phyloP scores from a whole-genome alignment of 2,113 vertebrate genomes.

The Lota lota region DNA sequence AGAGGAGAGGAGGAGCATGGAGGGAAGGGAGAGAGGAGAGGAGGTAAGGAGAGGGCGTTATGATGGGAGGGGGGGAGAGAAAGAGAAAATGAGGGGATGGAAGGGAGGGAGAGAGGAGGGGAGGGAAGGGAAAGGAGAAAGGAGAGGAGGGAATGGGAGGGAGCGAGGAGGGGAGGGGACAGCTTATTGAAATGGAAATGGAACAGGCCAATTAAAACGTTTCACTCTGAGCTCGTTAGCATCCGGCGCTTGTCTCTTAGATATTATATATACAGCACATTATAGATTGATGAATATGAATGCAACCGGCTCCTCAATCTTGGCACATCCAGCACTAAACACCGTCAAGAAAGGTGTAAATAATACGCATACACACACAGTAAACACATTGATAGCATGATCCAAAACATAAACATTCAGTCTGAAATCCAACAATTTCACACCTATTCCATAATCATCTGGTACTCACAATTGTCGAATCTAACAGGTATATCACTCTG shows the following conservation, averaged over 20 bases:
- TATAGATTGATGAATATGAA: constrained; percentile 69
- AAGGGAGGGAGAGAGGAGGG: constrained; percentile 45
- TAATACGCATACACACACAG: constrained; percentile 25
- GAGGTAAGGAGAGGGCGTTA: constrained; percentile 34
- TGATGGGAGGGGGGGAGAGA: constrained; percentile 20
- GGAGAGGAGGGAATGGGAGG: constrained; percentile 22
- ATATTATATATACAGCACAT: constrained; percentile 72
- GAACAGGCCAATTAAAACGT: constrained; percentile 71
- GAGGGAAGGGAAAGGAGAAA: constrained; percentile 39
- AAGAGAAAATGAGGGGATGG: constrained; percentile 58
- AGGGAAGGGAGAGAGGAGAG: too few species aligned
- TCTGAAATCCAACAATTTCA: too few species aligned
- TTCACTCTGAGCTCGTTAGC: constrained; percentile 70
- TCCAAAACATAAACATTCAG: too few species aligned
- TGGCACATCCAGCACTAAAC: constrained; percentile 10
- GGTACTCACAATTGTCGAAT: too few species aligned
- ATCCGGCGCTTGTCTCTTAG: constrained; percentile 55
- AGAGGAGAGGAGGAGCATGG: too few species aligned
- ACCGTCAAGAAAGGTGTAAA: constrained; percentile 44
- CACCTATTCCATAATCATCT: too few species aligned
- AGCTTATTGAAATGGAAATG: constrained; percentile 75
- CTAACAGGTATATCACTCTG: too few species aligned
- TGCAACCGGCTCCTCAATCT: constrained; percentile 60
- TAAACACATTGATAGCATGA: too few species aligned
- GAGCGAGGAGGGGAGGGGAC: constrained; percentile 44